A percentile compares a stretch with the other conserved stretches of the same genome.
phyloP scores from a whole-genome alignment of 2,888 invertebrate genomes.

The Aelia acuminata region DNA sequence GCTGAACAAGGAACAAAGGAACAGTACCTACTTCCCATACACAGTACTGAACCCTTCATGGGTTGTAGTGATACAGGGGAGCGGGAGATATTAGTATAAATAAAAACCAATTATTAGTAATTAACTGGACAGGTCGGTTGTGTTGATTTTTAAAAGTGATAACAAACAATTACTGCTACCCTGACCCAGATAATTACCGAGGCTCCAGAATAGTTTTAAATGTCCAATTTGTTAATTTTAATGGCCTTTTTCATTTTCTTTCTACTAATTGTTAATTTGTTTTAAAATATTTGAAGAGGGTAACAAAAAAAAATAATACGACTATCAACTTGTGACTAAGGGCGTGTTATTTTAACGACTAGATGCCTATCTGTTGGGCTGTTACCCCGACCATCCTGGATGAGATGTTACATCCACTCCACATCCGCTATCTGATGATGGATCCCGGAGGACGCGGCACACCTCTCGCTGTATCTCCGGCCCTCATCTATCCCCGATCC shows the following conservation, averaged over 20 bases:
- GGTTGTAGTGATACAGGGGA: too few species aligned
- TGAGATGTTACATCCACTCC: background rate
- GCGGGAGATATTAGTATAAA: too few species aligned
- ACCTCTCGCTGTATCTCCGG: background rate
- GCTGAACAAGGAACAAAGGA: too few species aligned
- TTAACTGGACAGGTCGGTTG: too few species aligned
- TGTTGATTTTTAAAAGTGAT: too few species aligned
- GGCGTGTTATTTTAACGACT: background rate
- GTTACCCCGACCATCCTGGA: background rate
- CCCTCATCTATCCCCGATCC: background rate
- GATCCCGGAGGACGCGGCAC: background rate
- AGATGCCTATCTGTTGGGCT: background rate
- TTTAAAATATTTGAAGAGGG: background rate
- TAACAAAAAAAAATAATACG: too few species aligned
- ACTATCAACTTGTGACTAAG: too few species aligned
- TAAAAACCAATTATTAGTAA: too few species aligned
- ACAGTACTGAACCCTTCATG: too few species aligned
- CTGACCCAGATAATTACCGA: background rate
- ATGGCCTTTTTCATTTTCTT: too few species aligned
- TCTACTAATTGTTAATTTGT: constrained; percentile 22
- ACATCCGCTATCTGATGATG: background rate
- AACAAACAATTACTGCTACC: background rate
- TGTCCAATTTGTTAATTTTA: background rate
- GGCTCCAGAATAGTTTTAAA: background rate
- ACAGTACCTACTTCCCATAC: too few species aligned